These are phyloP conservation scores for Rambutsinella grinnellia DNA, from an alignment of 2,888 invertebrate species.

Conservation along the genomic window DNA sequence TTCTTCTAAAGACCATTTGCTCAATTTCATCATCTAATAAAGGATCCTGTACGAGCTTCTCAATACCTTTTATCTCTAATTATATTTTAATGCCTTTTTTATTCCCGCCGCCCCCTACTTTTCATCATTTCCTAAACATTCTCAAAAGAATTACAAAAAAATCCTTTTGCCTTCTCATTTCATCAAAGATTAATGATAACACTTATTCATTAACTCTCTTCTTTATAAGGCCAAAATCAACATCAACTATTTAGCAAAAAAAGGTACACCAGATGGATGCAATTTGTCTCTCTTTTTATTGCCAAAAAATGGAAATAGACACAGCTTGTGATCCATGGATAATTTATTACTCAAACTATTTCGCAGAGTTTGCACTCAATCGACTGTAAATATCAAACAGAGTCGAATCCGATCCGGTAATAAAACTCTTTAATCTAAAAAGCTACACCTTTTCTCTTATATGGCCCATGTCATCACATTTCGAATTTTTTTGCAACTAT, in stretches of 20 bases:
- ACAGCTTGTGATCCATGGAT: slow-evolving; percentile 44
- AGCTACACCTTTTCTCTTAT: too few relatives aligned
- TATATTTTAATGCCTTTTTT: slow-evolving; percentile 35
- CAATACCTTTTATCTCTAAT: slow-evolving; percentile 34
- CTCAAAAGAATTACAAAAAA: too few relatives aligned
- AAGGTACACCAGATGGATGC: slow-evolving; percentile 62
- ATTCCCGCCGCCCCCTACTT: too few relatives aligned
- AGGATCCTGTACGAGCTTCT: too few relatives aligned
- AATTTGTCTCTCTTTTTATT: slow-evolving; percentile 64
- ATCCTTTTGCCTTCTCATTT: too few relatives aligned
- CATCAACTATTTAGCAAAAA: background rate
- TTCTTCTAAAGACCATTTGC: too few relatives aligned
- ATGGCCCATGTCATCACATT: slow-evolving; percentile 15
- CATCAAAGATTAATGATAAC: too few relatives aligned
- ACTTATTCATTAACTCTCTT: background rate
- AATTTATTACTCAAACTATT: slow-evolving; percentile 41
- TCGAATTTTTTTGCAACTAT: background rate
- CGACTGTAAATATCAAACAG: background rate
- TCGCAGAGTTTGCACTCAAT: background rate
- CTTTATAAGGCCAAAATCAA: slow-evolving; percentile 40
- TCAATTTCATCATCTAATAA: too few relatives aligned
- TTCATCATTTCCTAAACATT: too few relatives aligned
- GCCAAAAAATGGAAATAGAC: slow-evolving; percentile 61
- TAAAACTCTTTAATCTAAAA: too few relatives aligned
- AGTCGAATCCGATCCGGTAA: background rate